Percentiles rank a stretch among this genome's conserved stretches.
Evolutionary conservation across 2,113 vertebrate genomes (phyloP).

Genomic region (Paradoxurus hermaphroditus): DNA sequence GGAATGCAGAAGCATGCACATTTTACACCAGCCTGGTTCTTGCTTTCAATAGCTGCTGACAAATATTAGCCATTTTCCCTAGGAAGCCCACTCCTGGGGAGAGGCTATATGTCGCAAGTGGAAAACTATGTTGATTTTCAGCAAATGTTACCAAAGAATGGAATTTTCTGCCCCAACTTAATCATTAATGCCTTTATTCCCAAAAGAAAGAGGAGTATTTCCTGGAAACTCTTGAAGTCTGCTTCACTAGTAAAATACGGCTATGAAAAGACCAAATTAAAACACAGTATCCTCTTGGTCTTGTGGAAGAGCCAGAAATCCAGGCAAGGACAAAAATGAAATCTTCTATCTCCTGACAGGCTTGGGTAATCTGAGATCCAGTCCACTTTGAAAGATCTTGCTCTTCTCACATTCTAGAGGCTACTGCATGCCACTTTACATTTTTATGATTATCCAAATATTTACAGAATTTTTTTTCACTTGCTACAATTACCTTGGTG

Average conservation of each 20-base stretch:
- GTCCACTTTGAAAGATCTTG: background rate
- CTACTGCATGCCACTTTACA: background rate
- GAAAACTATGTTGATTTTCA: slow-evolving; percentile 60
- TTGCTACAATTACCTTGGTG: background rate
- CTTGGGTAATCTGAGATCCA: background rate
- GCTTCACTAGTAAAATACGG: background rate
- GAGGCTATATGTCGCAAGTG: background rate
- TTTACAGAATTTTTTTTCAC: background rate
- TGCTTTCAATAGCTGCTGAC: slow-evolving; percentile 37
- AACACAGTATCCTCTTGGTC: background rate
- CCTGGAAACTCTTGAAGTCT: background rate
- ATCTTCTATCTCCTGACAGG: accelerated
- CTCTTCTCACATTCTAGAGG: background rate
- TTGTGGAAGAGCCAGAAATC: background rate
- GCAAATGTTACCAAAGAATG: background rate
- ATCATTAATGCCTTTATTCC: slow-evolving; percentile 21
- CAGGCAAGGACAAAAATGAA: background rate
- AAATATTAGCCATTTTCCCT: slow-evolving; percentile 37
- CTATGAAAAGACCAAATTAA: background rate
- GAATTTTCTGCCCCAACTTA: background rate
- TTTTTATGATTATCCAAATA: background rate
- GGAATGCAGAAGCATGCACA: slow-evolving; percentile 20
- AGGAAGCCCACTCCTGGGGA: slow-evolving; percentile 34
- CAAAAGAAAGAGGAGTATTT: slow-evolving; percentile 24
- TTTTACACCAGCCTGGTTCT: slow-evolving; percentile 40